Evolutionary conservation across 2,797 vertebrate genomes (phyloP), one percentile per base, ranked within the genome.

Genomic region (Thunnus albacares): DNA sequence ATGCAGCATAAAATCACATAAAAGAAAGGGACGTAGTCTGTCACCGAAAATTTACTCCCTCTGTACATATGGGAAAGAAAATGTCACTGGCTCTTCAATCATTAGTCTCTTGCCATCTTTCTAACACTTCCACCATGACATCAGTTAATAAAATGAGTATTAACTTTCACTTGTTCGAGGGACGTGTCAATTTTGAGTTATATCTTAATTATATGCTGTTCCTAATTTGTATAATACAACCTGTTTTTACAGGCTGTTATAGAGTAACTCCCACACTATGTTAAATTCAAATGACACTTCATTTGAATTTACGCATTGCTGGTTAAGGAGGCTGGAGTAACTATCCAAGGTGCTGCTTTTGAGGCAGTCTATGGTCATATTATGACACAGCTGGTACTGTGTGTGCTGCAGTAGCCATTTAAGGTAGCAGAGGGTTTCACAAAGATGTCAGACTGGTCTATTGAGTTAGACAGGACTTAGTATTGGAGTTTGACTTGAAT

Each of bases 371-470:
- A 35, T 35, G 33, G 59, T 57, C 59, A 28, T 49, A 53, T 18
- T 62, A 56, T 41, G 10, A 20, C 9, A 38, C 14, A 49, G 60
- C 58, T 62, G 11, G 6, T 60, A 17, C 52, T 49, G 43, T 22
- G 47, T 47, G 18, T 30, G 18, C 55, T 30, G 22, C 22, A 79
- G 14, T 6, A 35, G 5, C 17, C 28, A 22, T 45, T 13, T 20
- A 55, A 52, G 15, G 43, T 7, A 57, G 2, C 6, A 1, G 58
- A 60, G 5, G 5, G 12, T 58, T 72, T 45, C 49, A 22, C 59
- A 58, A 53, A 71, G 45, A 71, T 53, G 22, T 30, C 55, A n/a
- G 5, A 26, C 30, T 57, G 52, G 15, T 49, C 52, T 67, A 30
- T 24, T 60, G 63, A 68, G 22, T 20, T 35, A 6, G 22, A 12